A percentile compares a stretch with the other conserved stretches of the same genome.
Evolutionary conservation across 2,113 vertebrate species (phyloP).

Genomic region (Eulacestoma nigropectus): DNA sequence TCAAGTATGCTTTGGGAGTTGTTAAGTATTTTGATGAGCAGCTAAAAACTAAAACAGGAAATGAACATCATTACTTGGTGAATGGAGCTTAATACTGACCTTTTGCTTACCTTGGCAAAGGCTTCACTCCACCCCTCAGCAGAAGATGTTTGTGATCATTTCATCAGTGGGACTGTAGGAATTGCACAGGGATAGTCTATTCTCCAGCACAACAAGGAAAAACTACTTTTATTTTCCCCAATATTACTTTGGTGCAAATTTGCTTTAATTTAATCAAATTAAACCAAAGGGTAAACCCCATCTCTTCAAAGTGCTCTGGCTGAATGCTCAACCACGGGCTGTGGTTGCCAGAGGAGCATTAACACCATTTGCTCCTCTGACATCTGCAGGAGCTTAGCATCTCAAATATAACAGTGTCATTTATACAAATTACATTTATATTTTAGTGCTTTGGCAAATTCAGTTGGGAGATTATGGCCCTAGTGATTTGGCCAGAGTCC

Average conservation of each 20-base stretch:
- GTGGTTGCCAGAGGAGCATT: conserved; percentile 16
- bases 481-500: background rate
- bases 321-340: background rate
- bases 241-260: background rate
- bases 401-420: background rate
- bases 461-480: background rate
- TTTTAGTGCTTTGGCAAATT: conserved; percentile 2
- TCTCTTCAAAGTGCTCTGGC: background rate
- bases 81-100: background rate
- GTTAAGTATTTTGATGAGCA: background rate
- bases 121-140: background rate
- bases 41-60: background rate
- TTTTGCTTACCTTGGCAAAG: background rate
- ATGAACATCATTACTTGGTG: background rate
- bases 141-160: background rate
- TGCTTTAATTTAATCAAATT: background rate
- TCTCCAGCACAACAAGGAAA: background rate
- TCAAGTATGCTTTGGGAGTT: background rate
- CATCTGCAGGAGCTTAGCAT: background rate
- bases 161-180: background rate
- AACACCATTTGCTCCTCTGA: background rate
- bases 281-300: background rate
- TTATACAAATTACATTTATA: background rate
- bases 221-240: background rate
- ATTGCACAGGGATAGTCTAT: background rate